Evolutionary conservation across 2,888 invertebrate species (phyloP), one percentile per base, ranked within the genome.

Genomic region (Dryocosmus kuriphilus): DNA sequence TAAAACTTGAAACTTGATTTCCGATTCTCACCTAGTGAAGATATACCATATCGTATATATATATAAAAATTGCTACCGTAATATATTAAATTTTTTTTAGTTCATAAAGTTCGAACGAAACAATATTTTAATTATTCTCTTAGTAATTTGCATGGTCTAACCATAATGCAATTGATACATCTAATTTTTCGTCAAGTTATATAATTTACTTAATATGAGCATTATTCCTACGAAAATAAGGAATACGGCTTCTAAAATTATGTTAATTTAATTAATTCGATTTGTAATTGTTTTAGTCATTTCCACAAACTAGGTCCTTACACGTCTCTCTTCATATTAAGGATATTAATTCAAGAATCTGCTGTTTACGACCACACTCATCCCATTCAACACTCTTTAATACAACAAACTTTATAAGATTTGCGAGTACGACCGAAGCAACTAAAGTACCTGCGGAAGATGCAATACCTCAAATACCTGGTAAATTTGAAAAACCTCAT

Each of bases 381-480:
- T 51, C 51, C 57, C 57, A 57, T 19, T 71, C 71, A 14, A 27
- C 27, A 30, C 9, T 32, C 51, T 2, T 51, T 51, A 71, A n/a
- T 71, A n/a, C 46, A 27, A n/a, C 46, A 27, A 71, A 46, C 51
- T 27, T 24, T n/a, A 6, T 51, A 51, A 51, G 71, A 30, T 71
- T 51, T 71, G 16, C 71, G n/a, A 71, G 30, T 46, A 30, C 46
- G 1, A n/a, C 19, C 8, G 57, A 57, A 57, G 24, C 22, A 4
- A 57, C 24, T 22, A 9, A 57, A 24, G 19, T n/a, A 19, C 30
- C 71, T 30, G 7, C n/a, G n/a, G 19, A 51, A 51, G 16, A 24
- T 30, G 71, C 27, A 51, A n/a, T 71, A 51, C 71, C 71, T 32
- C 30, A 19, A 51, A 71, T 71, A 46, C 71, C 71, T 19, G 71